Conservation (phyloP, 2,113 vertebrate species). For the Abramis brama region DNA sequence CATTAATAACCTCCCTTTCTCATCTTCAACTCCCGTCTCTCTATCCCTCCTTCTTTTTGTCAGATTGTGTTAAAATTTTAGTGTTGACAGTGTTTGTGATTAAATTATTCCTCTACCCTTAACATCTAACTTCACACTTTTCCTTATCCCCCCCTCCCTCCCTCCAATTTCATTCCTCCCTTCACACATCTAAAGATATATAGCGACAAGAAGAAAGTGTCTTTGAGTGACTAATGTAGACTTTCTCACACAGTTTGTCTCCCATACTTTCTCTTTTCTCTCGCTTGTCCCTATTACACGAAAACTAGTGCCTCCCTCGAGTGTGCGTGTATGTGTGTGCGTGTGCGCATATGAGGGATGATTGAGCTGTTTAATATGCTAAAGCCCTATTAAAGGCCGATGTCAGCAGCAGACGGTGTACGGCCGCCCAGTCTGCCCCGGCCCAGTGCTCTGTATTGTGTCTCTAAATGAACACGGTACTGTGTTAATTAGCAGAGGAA, state of each 20-base stretch:
- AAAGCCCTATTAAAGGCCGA: slow-evolving; percentile 67
- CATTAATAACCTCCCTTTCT: not conserved
- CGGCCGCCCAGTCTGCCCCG: slow-evolving; percentile 48
- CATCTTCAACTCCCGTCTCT: not conserved
- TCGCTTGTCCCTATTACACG: not conserved
- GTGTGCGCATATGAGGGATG: slow-evolving; percentile 16
- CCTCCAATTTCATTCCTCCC: not conserved
- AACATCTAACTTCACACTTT: not conserved
- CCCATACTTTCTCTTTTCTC: slow-evolving; percentile 4
- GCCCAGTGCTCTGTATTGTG: slow-evolving; percentile 64
- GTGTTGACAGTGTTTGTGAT: slow-evolving; percentile 3
- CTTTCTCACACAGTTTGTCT: not conserved
- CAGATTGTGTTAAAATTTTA: slow-evolving; percentile 6
- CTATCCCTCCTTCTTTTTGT: not conserved
- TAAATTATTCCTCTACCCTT: not conserved
- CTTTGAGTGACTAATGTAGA: slow-evolving; percentile 2
- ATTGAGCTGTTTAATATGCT: slow-evolving; percentile 73
- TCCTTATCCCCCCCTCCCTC: not conserved
- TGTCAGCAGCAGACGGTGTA: slow-evolving; percentile 49
- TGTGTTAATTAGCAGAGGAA: slow-evolving; percentile 73
- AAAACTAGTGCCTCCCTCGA: not conserved
- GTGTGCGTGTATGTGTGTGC: slow-evolving; percentile 12
- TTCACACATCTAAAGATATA: slow-evolving; percentile 26
- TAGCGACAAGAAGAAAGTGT: not conserved
- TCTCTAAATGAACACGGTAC: slow-evolving; percentile 64